These are phyloP conservation scores for Ichneumoninae sp. DNA, from an alignment of 2,888 invertebrate species.

Conservation along the genomic window DNA sequence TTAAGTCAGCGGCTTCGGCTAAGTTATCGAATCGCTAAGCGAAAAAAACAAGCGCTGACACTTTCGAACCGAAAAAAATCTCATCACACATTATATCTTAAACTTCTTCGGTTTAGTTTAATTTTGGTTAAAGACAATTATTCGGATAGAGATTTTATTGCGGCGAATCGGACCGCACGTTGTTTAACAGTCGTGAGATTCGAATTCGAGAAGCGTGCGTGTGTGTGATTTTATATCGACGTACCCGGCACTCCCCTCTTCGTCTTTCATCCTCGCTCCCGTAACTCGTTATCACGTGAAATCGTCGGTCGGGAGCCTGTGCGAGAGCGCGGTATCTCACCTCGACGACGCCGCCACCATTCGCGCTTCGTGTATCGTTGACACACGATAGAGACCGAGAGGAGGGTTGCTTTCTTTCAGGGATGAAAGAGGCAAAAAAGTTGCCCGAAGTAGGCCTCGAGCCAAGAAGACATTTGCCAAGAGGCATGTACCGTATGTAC, in stretches of 20 bases:
- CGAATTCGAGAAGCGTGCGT: not conserved
- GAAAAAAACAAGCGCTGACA: not conserved
- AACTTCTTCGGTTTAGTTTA: not conserved
- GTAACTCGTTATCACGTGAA: slow-evolving; percentile 4
- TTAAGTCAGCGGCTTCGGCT: too few relatives aligned
- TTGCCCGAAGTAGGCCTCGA: slow-evolving; percentile 61
- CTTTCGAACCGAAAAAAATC: not conserved
- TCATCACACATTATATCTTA: slow-evolving; percentile 16
- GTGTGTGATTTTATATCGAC: slow-evolving; percentile 22
- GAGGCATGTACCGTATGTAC: slow-evolving; percentile 21
- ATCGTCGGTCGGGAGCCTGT: not conserved
- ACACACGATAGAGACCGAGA: slow-evolving; percentile 36
- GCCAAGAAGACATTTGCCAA: slow-evolving; percentile 66
- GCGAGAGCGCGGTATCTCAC: slow-evolving; percentile 21
- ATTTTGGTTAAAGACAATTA: not conserved
- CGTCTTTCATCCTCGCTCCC: slow-evolving; percentile 34
- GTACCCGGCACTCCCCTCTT: slow-evolving; percentile 44
- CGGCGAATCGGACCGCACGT: not conserved
- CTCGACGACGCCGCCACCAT: slow-evolving; percentile 27
- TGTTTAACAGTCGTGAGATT: not conserved
- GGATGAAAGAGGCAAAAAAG: slow-evolving; percentile 48
- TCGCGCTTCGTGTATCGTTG: slow-evolving; percentile 48
- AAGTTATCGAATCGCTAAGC: too few relatives aligned
- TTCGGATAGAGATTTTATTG: not conserved
- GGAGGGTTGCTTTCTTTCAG: slow-evolving; percentile 46